Evolutionary conservation across 2,888 invertebrate genomes (phyloP).

Genomic region (Halictus quadricinctus): DNA sequence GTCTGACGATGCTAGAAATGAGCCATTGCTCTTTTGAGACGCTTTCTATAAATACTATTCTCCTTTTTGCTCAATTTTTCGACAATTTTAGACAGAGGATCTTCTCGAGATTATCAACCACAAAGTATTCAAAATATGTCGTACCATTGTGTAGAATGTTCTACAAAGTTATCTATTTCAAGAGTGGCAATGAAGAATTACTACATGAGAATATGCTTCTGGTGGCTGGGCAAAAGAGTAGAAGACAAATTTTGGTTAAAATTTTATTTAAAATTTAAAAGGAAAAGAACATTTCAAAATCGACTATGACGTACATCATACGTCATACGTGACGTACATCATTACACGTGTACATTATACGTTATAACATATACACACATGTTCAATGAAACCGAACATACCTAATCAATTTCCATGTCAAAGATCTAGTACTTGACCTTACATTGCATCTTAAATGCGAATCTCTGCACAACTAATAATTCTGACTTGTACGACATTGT

Average conservation of each 20-base stretch:
- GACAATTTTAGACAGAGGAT: no score
- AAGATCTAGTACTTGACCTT: background rate
- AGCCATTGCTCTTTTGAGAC: background rate
- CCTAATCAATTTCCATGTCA: background rate
- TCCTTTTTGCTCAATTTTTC: background rate
- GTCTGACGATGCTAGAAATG: background rate
- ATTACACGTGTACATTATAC: no score
- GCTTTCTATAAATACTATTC: background rate
- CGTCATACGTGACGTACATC: no score
- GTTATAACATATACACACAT: no score
- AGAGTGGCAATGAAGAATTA: background rate
- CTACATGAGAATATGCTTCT: background rate
- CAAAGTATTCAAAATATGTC: background rate
- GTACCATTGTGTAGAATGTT: background rate
- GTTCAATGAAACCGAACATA: background rate
- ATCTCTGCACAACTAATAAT: background rate
- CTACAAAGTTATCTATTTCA: background rate
- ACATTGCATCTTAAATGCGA: background rate
- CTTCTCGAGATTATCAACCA: no score
- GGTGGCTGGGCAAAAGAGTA: no score
- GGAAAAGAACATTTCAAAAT: no score
- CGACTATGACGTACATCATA: no score
- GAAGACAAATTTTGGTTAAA: no score
- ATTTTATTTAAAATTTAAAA: no score
- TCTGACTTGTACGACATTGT: no score